Base-by-base conservation (phyloP, 2,113 vertebrate species). In the Amphiprion percula region DNA sequence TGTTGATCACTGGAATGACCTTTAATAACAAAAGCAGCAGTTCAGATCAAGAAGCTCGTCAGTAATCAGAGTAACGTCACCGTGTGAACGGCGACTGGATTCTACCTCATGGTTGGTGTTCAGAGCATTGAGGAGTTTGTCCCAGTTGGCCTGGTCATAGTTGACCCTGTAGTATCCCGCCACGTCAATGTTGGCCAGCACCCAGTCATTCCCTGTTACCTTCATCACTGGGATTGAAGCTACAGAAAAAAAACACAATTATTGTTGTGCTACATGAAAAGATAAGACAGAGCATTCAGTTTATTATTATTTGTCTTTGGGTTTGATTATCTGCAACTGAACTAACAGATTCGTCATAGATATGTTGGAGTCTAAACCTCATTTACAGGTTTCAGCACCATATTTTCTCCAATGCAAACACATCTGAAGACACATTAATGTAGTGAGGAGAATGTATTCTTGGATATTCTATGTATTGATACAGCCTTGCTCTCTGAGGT, bases 101-200 rank as follows among this genome's bases (percentile, higher is more conserved):
- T 74, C 47, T 73, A 97, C 97, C 66, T 0, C 0, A 0, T 30
- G 94, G 14, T 82, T 0, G 0, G 0, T 30, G 11, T 0, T 5
- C 61, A 99, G 93, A 87, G 80, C 82, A 0, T 0, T 0, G 1
- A 97, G 81, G 46, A 99, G 94, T 64, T 17, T 93, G 0, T 83
- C 3, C 98, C 98, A 99, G 93, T 99, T 99, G 0, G 0, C 24
- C 0, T 16, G 1, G n/a, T 99, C 95, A 0, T 99, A 99, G 89
- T 98, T 98, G 84, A 99, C 98, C 17, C 94, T 94, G 94, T 96
- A 99, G 71, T 97, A 99, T 33, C 97, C 97, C 0, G 85, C 90
- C 59, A 97, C 94, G 0, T 97, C 4, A 4, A 95, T 5, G 82
- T 99, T 98, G 79, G 95, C 92, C 74, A 99, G 80, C 3, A 99